Base-by-base conservation (phyloP, 2,888 invertebrate genomes). In the Polymixis lichenea region DNA sequence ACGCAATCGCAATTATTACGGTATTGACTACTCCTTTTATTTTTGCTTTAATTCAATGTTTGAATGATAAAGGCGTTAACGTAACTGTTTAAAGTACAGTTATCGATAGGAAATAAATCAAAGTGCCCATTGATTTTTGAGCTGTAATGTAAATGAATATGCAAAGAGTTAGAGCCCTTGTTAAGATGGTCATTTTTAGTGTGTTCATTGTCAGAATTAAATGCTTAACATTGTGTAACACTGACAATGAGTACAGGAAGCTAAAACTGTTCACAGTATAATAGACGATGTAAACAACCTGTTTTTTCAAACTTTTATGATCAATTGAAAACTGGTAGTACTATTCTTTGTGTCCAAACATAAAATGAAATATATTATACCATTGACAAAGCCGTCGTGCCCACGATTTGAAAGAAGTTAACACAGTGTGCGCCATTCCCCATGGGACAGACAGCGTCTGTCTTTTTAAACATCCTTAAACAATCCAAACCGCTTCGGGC, bases 71-170 rank as follows among this genome's bases (percentile, higher is more conserved):
- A 65, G 28, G 55, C 28, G 51, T 83, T 43, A 68, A 46, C 22
- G 43, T 81, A 84, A 84, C 85, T 78, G 85, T 75, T 75, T 32
- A 68, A 69, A 11, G 22, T 60, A 84, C 83, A 70, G 83, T 83
- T 83, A 74, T 72, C 25, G 6, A 70, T 70, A 64, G 56, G 25
- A 75, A 66, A 77, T 73, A 73, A 73, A 80, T 80, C 84, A 69
- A 75, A 75, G 17, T 60, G 46, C 0, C 77, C 38, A 70, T 56
- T 76, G 32, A 64, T 64, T 13, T 46, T 51, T 13, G 64, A 80
- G 38, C 72, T 83, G 25, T 46, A 28, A 66, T 32, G 0, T n/a
- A 61, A 70, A 51, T 46, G 4, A 49, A 5, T 2, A 15, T 53
- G 15, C 25, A 17, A 15, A 56, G 9, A 49, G 5, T 49, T 2